Conservation (phyloP, 2,888 invertebrate species). For the Campopleginae sp. region DNA sequence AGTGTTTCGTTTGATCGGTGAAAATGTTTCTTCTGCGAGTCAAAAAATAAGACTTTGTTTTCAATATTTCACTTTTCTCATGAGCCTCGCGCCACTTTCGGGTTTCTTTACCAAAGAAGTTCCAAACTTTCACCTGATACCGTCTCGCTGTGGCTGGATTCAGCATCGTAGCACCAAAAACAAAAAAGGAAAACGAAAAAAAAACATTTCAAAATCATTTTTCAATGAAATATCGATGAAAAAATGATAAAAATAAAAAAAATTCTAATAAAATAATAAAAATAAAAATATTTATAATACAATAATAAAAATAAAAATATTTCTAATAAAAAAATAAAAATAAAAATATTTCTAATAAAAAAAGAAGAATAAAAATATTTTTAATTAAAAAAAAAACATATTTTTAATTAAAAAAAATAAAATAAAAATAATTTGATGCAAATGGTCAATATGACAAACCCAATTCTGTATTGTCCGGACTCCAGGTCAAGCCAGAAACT, state of each 20-base stretch:
- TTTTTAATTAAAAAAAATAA: conserved; percentile 4
- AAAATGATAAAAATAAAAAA: background rate
- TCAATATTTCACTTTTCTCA: conserved; percentile 33
- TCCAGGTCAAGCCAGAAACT: conserved; percentile 74
- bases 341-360: too few relatives aligned
- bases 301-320: too few relatives aligned
- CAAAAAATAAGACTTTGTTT: conserved; percentile 23
- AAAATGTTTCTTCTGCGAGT: conserved; percentile 25
- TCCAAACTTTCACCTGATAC: conserved; percentile 72
- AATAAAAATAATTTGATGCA: conserved; percentile 1
- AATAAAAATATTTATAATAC: too few relatives aligned
- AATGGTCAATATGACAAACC: conserved; percentile 67
- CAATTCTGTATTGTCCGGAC: conserved; percentile 74
- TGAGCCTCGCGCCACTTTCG: conserved; percentile 51
- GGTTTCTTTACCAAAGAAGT: conserved; percentile 76
- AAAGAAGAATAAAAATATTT: too few relatives aligned
- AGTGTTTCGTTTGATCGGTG: conserved; percentile 58
- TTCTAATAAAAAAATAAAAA: too few relatives aligned
- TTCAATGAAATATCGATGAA: background rate
- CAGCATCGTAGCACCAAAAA: background rate
- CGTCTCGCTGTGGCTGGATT: conserved; percentile 70
- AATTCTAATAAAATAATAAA: background rate
- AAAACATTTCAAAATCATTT: background rate
- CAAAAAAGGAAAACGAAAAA: background rate
- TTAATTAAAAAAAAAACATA: too few relatives aligned